Base-by-base conservation (phyloP, 2,888 invertebrate genomes). In the Automeris io region DNA sequence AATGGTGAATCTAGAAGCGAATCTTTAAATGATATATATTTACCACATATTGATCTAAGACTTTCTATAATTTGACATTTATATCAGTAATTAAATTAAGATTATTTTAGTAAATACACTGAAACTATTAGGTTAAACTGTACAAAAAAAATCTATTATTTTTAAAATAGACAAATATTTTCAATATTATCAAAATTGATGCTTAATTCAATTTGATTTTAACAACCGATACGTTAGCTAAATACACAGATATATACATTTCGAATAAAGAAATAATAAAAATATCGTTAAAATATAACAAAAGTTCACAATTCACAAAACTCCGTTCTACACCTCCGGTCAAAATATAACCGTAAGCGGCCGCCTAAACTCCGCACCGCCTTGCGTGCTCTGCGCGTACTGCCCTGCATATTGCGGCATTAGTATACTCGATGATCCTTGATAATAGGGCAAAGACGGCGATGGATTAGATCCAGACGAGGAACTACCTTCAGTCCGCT, bases 331-430 rank as follows among this genome's bases (percentile, higher is more conserved):
- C 24, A 57, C 64, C 63, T 92, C 92, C 88, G 92, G 92, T 93
- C 93, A 94, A 88, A 93, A 93, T 89, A 93, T 92, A 57, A 93
- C 93, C 34, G 93, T 91, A 11, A 93, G 75, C 1, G 93, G 93
- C 66, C 93, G 87, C 55, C 93, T 82, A 69, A 93, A 93, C 69
- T 93, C 93, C 31, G 90, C 85, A 19, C 91, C 90, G 3, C 88
- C 83, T 63, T 90, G 89, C 1, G 89, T 67, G 2, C 86, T 65
- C 36, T 88, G 86, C 0, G 89, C 82, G 42, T 90, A 90, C 51
- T 88, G 88, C 0, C 87, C 87, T 0, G 90, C 88, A 56, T 92
- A 92, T 54, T 92, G 92, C 0, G 90, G 88, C 90, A 92, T 91
- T n/a, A 91, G 70, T 24, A 90, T 87, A 18, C 89, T 88, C 0